These are phyloP conservation scores for Idaea dimidiata DNA, from an alignment of 2,888 invertebrate genomes.

Conservation along the genomic window DNA sequence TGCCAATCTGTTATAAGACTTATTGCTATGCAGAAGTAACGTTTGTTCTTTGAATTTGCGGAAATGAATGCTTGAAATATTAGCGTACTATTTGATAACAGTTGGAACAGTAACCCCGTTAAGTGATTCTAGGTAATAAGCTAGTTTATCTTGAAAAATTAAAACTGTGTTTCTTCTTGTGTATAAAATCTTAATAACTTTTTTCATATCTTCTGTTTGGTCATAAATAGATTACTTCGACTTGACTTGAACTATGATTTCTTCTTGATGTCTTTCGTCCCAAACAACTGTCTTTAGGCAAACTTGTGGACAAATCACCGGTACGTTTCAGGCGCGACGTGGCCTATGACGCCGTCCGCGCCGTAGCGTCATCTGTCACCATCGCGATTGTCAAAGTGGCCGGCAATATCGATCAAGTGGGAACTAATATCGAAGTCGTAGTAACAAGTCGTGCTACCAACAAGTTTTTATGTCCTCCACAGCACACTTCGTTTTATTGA, in stretches of 20 bases:
- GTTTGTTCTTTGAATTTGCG: slow-evolving; percentile 1
- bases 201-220: too few relatives aligned
- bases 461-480: slow-evolving; percentile 63
- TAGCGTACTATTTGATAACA: neutral
- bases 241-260: neutral
- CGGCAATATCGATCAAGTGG: slow-evolving; percentile 75
- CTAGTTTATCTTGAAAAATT: neutral
- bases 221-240: too few relatives aligned
- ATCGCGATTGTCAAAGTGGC: slow-evolving; percentile 74
- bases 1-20: slow-evolving; percentile 28
- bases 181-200: too few relatives aligned
- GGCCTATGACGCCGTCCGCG: slow-evolving; percentile 9
- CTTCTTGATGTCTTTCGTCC: slow-evolving; percentile 13
- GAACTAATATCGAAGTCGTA: slow-evolving; percentile 77
- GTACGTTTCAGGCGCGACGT: slow-evolving; percentile 53
- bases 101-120: neutral
- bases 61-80: neutral
- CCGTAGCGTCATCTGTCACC: slow-evolving; percentile 73
- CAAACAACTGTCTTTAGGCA: slow-evolving; percentile 48
- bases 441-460: slow-evolving; percentile 47
- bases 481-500: slow-evolving; percentile 68
- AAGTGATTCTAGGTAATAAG: slow-evolving; percentile 6
- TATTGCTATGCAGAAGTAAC: slow-evolving; percentile 20
- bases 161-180: neutral
- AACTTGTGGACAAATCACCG: slow-evolving; percentile 74